Conservation (phyloP, 2,797 vertebrate species). For the Arctocebus calabarensis region DNA sequence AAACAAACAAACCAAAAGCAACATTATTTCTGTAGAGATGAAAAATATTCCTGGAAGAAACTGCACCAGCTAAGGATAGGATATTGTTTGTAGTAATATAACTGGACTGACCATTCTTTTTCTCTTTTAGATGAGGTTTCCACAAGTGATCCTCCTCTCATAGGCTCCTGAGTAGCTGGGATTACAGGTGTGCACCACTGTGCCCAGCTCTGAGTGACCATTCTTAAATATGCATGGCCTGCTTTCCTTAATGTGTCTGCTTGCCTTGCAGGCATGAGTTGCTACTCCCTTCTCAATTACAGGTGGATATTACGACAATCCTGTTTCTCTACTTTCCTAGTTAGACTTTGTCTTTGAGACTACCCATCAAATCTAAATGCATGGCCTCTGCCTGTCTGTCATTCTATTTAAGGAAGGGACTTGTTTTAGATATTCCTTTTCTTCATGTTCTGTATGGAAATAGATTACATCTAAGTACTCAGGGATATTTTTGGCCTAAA, state of each 20-base stretch:
- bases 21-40: not conserved
- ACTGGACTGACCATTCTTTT: not conserved
- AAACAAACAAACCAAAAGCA: not conserved
- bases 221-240: not conserved
- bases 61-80: not conserved
- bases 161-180: not conserved
- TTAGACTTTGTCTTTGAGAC: not conserved
- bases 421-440: constrained; percentile 28
- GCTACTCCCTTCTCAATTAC: not conserved
- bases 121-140: not conserved
- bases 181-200: not conserved
- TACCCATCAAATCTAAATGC: not conserved
- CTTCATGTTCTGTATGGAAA: constrained; percentile 30
- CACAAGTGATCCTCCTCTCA: not conserved
- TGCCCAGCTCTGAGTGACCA: not conserved
- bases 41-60: constrained; percentile 26
- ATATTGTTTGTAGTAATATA: not conserved
- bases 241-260: not conserved
- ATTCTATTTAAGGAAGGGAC: constrained; percentile 54
- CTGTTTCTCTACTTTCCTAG: not conserved
- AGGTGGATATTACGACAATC: not conserved
- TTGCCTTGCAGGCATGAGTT: not conserved
- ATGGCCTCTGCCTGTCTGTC: not conserved
- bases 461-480: constrained; percentile 11
- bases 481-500: constrained; percentile 10